Evolutionary conservation across 2,888 invertebrate genomes (phyloP).

Genomic region (Agonopterix arenella): DNA sequence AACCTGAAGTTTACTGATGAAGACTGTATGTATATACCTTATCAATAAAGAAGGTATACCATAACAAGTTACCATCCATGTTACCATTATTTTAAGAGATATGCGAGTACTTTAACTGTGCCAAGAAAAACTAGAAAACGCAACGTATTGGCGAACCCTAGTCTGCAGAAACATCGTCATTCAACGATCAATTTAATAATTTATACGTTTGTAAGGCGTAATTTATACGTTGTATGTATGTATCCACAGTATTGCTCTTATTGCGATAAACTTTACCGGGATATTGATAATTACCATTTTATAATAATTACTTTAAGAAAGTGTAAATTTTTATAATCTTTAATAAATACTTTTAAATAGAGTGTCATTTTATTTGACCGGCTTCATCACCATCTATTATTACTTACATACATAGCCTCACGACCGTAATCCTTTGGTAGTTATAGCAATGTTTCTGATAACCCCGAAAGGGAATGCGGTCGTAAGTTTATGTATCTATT

Average conservation of each 20-base stretch:
- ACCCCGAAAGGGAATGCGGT: no score
- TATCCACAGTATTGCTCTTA: constrained; percentile 16
- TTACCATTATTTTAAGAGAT: constrained; percentile 41
- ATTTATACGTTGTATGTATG: constrained; percentile 25
- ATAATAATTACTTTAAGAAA: constrained; percentile 47
- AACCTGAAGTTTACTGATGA: constrained; percentile 13
- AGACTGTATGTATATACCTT: constrained; percentile 48
- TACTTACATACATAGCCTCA: no score
- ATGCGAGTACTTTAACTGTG: constrained; percentile 27
- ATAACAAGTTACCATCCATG: constrained; percentile 39
- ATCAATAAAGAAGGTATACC: constrained; percentile 37
- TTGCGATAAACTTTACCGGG: constrained; percentile 23
- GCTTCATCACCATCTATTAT: no score
- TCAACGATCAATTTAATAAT: constrained; percentile 12
- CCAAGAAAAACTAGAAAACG: constrained; percentile 27
- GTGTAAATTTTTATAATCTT: constrained; percentile 69
- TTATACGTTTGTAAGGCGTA: neutral
- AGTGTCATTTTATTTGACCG: constrained; percentile 31
- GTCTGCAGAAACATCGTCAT: constrained; percentile 30
- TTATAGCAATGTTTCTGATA: no score
- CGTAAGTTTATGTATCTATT: no score
- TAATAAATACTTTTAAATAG: constrained; percentile 65
- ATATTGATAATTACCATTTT: constrained; percentile 34
- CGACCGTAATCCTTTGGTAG: no score
- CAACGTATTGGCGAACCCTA: constrained; percentile 26